Conservation (phyloP, 2,888 invertebrate genomes). For the Melitaea athalia region DNA sequence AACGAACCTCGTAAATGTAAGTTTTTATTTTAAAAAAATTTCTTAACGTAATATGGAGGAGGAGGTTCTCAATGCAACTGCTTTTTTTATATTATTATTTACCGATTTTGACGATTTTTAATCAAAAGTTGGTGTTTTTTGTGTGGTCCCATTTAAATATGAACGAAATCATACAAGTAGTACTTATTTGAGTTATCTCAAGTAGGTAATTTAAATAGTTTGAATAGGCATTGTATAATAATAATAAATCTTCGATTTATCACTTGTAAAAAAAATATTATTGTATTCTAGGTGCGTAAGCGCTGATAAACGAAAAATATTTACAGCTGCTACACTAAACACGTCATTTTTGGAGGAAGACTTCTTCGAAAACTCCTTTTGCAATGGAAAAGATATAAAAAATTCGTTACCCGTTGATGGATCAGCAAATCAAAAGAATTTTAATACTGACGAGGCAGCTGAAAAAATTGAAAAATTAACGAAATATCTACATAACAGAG, state of each 20-base stretch:
- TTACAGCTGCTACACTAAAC: slow-evolving; percentile 68
- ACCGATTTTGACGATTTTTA: no score
- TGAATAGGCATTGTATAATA: no score
- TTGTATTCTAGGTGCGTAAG: slow-evolving; percentile 70
- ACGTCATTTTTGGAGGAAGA: slow-evolving; percentile 53
- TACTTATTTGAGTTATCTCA: no score
- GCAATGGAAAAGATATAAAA: slow-evolving; percentile 59
- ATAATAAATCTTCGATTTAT: neutral
- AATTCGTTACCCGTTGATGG: slow-evolving; percentile 49
- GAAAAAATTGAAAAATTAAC: slow-evolving; percentile 80
- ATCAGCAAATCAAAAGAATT: slow-evolving; percentile 53
- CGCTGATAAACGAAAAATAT: slow-evolving; percentile 62
- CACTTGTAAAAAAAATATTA: neutral
- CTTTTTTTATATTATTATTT: no score
- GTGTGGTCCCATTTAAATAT: no score
- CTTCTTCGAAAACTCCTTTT: slow-evolving; percentile 61
- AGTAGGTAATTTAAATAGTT: no score
- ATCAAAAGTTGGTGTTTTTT: no score
- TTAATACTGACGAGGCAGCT: slow-evolving; percentile 54
- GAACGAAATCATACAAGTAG: no score
- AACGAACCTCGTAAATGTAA: slow-evolving; percentile 70
- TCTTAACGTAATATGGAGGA: no score
- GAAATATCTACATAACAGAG: slow-evolving; percentile 64
- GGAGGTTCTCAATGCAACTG: slow-evolving; percentile 14
- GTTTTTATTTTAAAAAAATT: no score